A percentile compares a stretch with the other conserved stretches of the same genome.
phyloP scores from a whole-genome alignment of 2,888 invertebrate genomes.

The Pyrochroa serraticornis region DNA sequence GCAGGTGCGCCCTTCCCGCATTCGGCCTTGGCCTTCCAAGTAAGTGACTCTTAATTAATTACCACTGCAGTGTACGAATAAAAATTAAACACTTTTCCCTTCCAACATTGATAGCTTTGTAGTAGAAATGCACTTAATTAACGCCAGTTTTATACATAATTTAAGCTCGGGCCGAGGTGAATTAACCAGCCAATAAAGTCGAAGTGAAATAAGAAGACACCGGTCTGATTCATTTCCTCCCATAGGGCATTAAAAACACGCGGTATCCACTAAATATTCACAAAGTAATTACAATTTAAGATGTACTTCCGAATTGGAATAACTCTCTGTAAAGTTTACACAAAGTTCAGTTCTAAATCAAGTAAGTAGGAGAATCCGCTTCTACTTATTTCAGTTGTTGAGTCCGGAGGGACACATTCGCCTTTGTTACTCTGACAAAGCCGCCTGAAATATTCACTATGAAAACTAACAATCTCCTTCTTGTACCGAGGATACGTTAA shows the following conservation, averaged over 20 bases:
- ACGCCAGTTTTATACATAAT: constrained; percentile 14
- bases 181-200: constrained; percentile 33
- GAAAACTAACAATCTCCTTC: constrained; percentile 18
- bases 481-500: not conserved
- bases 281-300: constrained; percentile 53
- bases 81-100: constrained; percentile 7
- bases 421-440: constrained; percentile 42
- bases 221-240: constrained; percentile 51
- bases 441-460: constrained; percentile 38
- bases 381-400: constrained; percentile 39
- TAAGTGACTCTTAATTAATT: too few species aligned
- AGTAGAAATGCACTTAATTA: constrained; percentile 6
- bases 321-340: constrained; percentile 47
- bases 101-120: not conserved
- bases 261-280: constrained; percentile 56
- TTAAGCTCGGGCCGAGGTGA: constrained; percentile 13
- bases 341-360: constrained; percentile 48
- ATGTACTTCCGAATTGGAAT: constrained; percentile 47
- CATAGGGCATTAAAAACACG: constrained; percentile 54
- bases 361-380: constrained; percentile 43
- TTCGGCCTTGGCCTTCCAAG: too few species aligned
- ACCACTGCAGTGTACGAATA: not conserved
- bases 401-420: constrained; percentile 39
- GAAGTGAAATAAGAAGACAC: constrained; percentile 53
- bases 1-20: too few species aligned